Base-by-base conservation (phyloP, 2,888 invertebrate genomes). In the Globia sparganii region DNA sequence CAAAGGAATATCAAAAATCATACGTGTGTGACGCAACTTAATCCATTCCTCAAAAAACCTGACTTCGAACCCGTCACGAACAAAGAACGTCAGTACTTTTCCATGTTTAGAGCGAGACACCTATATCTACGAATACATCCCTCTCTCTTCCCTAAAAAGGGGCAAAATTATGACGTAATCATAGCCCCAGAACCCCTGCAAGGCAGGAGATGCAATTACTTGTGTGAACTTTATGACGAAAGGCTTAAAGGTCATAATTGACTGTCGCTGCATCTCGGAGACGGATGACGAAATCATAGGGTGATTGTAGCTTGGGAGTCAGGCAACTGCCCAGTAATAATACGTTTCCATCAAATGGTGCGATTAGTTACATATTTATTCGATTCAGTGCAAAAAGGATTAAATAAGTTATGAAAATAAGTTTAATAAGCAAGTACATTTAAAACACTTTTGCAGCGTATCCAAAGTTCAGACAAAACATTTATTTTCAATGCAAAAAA, bases 121-220 rank as follows among this genome's bases (percentile, higher is more conserved):
- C n/a, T 9, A 43, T 56, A 77, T 70, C 79, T 70, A 31, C 67
- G 25, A 65, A 58, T 84, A 72, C 31, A 34, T 72, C 80, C 77
- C 53, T 90, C 91, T 85, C 90, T 79, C 78, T 90, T 90, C 82
- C 83, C 85, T 86, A 86, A 92, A 92, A 91, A 92, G 93, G 94
- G 95, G 92, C 92, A 92, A 91, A 93, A 92, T 93, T 91, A 94
- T 95, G 95, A 95, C 94, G 95, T 94, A 94, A 94, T 93, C 90
- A 92, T 91, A 92, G 90, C 91, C 86, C 88, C 85, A 87, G 87
- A 90, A 93, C 93, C 94, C 94, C 90, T 92, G 90, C 90, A 78
- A 34, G 70, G 74, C 69, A 77, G 34, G 53, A 73, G 86, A 85
- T 91, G 91, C 90, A 90, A 82, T 80, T 78, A 75, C 73, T 75